Evolutionary conservation across 2,888 invertebrate species (phyloP), one percentile per base, ranked within the genome.

Genomic region (Tetheella fluctuosa): DNA sequence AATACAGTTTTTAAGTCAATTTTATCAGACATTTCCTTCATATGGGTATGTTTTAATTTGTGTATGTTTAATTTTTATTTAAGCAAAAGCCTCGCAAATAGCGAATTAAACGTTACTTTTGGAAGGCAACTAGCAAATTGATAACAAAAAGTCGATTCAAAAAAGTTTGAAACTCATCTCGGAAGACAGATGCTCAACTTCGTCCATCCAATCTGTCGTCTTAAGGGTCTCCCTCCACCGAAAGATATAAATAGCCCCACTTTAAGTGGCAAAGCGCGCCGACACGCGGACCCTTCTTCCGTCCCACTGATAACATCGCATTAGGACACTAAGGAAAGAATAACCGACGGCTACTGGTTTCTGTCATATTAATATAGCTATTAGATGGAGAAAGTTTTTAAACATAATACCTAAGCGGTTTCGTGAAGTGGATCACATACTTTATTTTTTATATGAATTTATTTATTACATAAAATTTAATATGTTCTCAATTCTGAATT

Each of bases 231-330:
- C 81, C 74, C 78, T 69, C 68, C 68, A 69, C 61, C 57, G 61
- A 68, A 71, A 78, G 86, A 86, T 91, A 92, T 91, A 91, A 91
- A 93, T 93, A 92, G 91, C 84, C 52, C 79, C 82, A 80, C 83
- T 89, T 88, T 85, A 92, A 91, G 91, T 90, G 88, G 90, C 83
- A 88, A 90, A 90, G 90, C 83, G 82, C 83, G 87, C 90, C 91
- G 90, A 76, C 70, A 58, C 86, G 76, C 72, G 77, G 82, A 80
- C 85, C 87, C 90, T 87, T 88, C 85, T 77, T 79, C 81, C 83
- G 80, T 73, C 71, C 67, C 75, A 71, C 74, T 71, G 92, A 93
- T 93, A 91, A 90, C 84, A 91, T 91, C 90, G 80, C 88, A 93
- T 92, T 92, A 93, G 90, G 86, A 86, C 73, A 77, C 77, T 71